Percentiles rank a stretch among this genome's conserved stretches.
Conservation (phyloP, 2,888 invertebrate genomes). For the Hymenopus coronatus region DNA sequence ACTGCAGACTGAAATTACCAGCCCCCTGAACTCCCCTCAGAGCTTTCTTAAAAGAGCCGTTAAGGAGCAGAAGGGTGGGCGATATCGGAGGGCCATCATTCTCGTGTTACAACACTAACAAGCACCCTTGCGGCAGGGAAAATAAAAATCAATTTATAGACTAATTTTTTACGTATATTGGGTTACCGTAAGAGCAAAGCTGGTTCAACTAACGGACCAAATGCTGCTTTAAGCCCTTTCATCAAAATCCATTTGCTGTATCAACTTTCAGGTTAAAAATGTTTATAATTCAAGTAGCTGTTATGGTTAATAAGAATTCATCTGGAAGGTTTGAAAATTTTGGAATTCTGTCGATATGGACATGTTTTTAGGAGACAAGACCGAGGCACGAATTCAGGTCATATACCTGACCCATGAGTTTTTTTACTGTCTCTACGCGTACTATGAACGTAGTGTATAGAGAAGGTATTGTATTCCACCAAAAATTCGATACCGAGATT, state of each 20-base stretch:
- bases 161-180: not conserved
- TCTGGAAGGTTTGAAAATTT: not conserved
- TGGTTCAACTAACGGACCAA: not conserved
- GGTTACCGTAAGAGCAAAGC: not conserved
- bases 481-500: no score
- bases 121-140: conserved; percentile 16
- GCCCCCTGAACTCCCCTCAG: not conserved
- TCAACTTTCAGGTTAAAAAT: not conserved
- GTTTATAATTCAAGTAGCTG: not conserved
- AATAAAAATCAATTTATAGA: conserved; percentile 31
- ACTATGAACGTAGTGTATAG: no score
- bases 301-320: not conserved
- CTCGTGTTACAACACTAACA: conserved; percentile 21
- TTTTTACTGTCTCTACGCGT: no score
- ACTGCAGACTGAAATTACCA: not conserved
- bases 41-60: not conserved
- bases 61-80: not conserved
- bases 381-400: no score
- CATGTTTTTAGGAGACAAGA: no score
- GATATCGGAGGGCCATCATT: not conserved
- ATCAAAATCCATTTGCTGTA: not conserved
- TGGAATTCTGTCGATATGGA: no score
- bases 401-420: no score
- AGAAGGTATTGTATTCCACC: no score
- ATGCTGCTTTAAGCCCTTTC: not conserved